These are phyloP conservation scores for Xestia ashworthii DNA, from an alignment of 2,888 invertebrate species.

Conservation along the genomic window DNA sequence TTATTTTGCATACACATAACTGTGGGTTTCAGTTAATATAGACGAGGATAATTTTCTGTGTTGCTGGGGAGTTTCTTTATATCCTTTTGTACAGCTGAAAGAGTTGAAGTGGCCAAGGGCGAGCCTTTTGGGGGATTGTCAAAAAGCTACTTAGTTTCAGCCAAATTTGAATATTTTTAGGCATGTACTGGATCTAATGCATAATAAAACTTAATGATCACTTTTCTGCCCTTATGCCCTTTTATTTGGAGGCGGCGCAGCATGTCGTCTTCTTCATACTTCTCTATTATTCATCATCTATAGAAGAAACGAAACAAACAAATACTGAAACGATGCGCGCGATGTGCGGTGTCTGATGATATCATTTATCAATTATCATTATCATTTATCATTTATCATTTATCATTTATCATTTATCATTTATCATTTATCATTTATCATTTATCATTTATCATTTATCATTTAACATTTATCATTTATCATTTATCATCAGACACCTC, in stretches of 20 bases:
- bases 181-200: neutral
- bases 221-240: neutral
- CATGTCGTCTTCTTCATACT: neutral
- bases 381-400: too few relatives aligned
- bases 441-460: too few relatives aligned
- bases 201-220: neutral
- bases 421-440: too few relatives aligned
- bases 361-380: too few relatives aligned
- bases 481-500: too few relatives aligned
- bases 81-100: neutral
- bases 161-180: neutral
- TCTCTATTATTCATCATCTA: neutral
- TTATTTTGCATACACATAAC: conserved; percentile 15
- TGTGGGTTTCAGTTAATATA: neutral
- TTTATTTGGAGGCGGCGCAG: neutral
- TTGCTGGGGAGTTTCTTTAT: neutral
- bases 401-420: too few relatives aligned
- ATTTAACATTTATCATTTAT: too few relatives aligned
- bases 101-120: neutral
- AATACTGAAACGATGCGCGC: too few relatives aligned
- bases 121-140: neutral
- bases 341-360: too few relatives aligned
- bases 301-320: too few relatives aligned
- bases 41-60: neutral
- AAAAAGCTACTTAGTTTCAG: neutral